phyloP scores from a whole-genome alignment of 2,888 invertebrate genomes.

The Eutolmus rufibarbis region DNA sequence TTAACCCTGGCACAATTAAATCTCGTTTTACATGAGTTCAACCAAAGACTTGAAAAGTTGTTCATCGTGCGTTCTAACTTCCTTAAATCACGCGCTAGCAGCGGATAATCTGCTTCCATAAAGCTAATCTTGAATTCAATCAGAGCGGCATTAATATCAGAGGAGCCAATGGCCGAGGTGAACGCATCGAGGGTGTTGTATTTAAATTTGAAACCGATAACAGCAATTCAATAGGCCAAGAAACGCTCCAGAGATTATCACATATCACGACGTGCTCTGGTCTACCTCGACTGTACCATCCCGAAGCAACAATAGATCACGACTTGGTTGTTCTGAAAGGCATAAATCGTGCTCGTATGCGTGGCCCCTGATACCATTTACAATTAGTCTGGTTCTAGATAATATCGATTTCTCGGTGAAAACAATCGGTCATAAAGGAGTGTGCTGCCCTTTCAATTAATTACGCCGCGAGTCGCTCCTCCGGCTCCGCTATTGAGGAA shows the following conservation, averaged over 20 bases:
- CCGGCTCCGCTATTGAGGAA: neutral
- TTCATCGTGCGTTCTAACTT: neutral
- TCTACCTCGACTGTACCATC: neutral
- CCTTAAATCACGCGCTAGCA: neutral
- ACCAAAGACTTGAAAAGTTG: neutral
- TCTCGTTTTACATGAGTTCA: neutral
- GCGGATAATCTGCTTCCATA: neutral
- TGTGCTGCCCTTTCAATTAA: neutral
- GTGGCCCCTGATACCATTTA: slow-evolving; percentile 18
- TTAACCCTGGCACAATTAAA: neutral
- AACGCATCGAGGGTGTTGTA: neutral
- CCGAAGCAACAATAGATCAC: slow-evolving; percentile 29
- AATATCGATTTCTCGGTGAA: neutral
- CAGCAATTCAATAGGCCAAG: slow-evolving; percentile 18
- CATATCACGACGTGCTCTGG: neutral
- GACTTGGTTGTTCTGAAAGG: neutral
- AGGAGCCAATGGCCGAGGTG: neutral
- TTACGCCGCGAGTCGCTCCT: neutral
- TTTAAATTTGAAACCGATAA: slow-evolving; percentile 27
- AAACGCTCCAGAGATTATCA: slow-evolving; percentile 25
- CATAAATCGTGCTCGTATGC: slow-evolving; percentile 28
- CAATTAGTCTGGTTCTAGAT: slow-evolving; percentile 10
- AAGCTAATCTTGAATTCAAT: slow-evolving; percentile 7
- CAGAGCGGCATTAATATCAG: neutral
- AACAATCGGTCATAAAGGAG: neutral